Conservation (phyloP, 2,797 vertebrate genomes). For the Sarcophilus harrisii region DNA sequence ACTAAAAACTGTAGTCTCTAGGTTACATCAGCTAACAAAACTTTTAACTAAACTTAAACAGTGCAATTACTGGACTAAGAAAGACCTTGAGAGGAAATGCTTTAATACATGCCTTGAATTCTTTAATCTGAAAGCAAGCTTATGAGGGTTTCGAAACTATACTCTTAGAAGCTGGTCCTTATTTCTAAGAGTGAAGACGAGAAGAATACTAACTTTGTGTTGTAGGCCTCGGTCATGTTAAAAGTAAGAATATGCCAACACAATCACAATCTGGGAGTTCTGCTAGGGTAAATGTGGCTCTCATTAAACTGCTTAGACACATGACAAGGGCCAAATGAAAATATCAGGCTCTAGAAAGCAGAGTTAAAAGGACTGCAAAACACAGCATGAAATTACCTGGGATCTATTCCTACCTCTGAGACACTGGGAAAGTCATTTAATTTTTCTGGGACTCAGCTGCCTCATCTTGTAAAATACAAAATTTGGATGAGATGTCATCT, state of each 20-base stretch:
- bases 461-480: background rate
- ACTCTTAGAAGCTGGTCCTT: background rate
- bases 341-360: background rate
- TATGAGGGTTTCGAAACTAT: background rate
- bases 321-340: background rate
- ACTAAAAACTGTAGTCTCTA: background rate
- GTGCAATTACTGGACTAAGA: background rate
- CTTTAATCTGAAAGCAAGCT: constrained; percentile 29
- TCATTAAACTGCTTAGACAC: background rate
- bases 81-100: background rate
- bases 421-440: background rate
- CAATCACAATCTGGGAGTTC: background rate
- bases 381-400: background rate
- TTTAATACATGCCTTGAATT: background rate
- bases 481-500: background rate
- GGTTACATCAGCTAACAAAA: background rate
- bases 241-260: background rate
- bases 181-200: background rate
- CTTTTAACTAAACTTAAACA: constrained; percentile 5
- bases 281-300: constrained; percentile 1
- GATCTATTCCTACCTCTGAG: background rate
- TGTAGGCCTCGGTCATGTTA: background rate
- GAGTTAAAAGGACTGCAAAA: background rate
- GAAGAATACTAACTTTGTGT: constrained; percentile 7
- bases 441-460: background rate